Evolutionary conservation across 2,888 invertebrate genomes (phyloP).

Genomic region (Acanthopleura granulata): DNA sequence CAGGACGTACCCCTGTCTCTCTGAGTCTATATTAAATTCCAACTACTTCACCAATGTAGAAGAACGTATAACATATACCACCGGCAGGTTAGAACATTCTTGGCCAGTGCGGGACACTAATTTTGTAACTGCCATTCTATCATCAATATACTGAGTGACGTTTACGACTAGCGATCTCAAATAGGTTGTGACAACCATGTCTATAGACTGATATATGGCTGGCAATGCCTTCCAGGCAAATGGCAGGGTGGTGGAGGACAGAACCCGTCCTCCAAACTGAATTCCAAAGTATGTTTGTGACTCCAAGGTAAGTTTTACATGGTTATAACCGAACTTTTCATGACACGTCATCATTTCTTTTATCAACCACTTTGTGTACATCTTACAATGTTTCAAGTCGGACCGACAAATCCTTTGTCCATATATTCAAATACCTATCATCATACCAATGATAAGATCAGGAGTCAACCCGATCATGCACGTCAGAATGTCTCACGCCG

Average conservation of each 20-base stretch:
- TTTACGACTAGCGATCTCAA: slow-evolving; percentile 14
- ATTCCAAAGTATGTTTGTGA: slow-evolving; percentile 27
- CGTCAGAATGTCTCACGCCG: too few species aligned
- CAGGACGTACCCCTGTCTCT: background rate
- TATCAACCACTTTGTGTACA: slow-evolving; percentile 23
- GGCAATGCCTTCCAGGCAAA: slow-evolving; percentile 28
- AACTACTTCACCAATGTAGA: slow-evolving; percentile 13
- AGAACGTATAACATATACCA: background rate
- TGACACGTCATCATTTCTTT: slow-evolving; percentile 20
- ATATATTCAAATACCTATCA: slow-evolving; percentile 23
- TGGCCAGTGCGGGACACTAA: background rate
- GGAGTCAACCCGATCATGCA: too few species aligned
- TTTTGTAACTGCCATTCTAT: slow-evolving; percentile 23
- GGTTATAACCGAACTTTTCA: slow-evolving; percentile 28
- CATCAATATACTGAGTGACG: slow-evolving; percentile 27
- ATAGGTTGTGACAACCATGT: slow-evolving; percentile 22
- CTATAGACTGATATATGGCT: slow-evolving; percentile 25
- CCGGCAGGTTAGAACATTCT: background rate
- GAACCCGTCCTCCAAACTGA: slow-evolving; percentile 24
- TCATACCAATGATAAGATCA: background rate
- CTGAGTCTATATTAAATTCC: slow-evolving; percentile 22
- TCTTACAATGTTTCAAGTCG: slow-evolving; percentile 22
- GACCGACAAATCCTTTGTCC: too few species aligned
- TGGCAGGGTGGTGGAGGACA: slow-evolving; percentile 19
- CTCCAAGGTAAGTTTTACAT: slow-evolving; percentile 20